Evolutionary conservation across 1,140 invertebrate species (phyloP), one percentile per base, ranked within the genome.

Genomic region (Eufriesea mexicana): DNA sequence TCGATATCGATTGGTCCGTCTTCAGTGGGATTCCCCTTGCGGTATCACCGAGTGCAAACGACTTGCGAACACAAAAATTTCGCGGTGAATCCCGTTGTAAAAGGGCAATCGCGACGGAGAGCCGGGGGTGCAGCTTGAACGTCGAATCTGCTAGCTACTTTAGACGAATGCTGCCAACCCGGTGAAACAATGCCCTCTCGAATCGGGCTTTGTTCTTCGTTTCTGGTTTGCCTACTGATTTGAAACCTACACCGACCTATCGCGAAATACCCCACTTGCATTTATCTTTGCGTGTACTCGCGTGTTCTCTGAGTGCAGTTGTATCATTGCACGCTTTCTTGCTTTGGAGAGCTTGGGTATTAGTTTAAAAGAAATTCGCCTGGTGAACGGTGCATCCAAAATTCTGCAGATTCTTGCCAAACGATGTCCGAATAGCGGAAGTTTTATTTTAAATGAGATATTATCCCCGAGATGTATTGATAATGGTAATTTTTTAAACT

Each of bases 91-190:
- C 59, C 28, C 45, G 45, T 51, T 62, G 49, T 25, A 64, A 76
- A 67, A 28, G 35, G 51, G 7, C n/a, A 71, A 25, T 42, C 47
- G 66, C 64, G 66, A 70, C 35, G 14, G 10, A n/a, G 18, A 51
- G 35, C 51, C 42, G 9, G 28, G 14, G 61, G 25, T 35, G 45
- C 20, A 23, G 28, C 42, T 61, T n/a, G 59, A 61, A 71, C 25
- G 45, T 6, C 67, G 18, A 72, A 79, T 71, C 68, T 70, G 78
- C 20, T 76, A 55, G 51, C 74, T 77, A 59, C 47, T 68, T 66
- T 84, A 86, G 86, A 91, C 91, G 88, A 87, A 92, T 90, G 90
- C 85, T 71, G 47, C 68, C 68, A 79, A 61, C n/a, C 25, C 28
- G 68, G 49, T 42, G 42, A 86, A 83, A 91, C 86, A 91, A 90